A percentile compares a stretch with the other conserved stretches of the same genome.
phyloP scores from a whole-genome alignment of 2,888 invertebrate genomes.

The Schizaphis graminum region DNA sequence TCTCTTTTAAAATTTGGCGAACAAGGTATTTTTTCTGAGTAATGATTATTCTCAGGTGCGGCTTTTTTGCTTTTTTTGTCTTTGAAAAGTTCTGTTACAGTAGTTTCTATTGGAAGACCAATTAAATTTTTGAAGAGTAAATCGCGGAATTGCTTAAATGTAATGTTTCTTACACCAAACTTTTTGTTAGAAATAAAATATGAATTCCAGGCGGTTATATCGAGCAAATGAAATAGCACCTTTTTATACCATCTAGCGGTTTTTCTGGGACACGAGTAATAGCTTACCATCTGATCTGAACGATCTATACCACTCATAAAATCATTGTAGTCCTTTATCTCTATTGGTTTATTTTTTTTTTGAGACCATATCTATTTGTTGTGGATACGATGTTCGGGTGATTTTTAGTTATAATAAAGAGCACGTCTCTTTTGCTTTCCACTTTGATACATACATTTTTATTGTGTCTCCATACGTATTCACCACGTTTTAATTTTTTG shows the following conservation, averaged over 20 bases:
- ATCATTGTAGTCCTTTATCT: slow-evolving; percentile 15
- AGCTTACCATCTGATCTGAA: slow-evolving; percentile 51
- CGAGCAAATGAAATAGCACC: slow-evolving; percentile 48
- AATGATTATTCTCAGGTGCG: too few relatives aligned
- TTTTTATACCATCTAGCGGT: slow-evolving; percentile 53
- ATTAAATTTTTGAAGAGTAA: too few relatives aligned
- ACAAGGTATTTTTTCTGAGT: too few relatives aligned
- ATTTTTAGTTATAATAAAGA: slow-evolving; percentile 4
- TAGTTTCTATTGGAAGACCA: too few relatives aligned
- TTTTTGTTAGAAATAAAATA: slow-evolving; percentile 36
- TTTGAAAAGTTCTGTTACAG: too few relatives aligned
- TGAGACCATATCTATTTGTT: slow-evolving; percentile 26
- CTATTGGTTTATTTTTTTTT: slow-evolving; percentile 12
- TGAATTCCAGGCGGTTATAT: slow-evolving; percentile 37
- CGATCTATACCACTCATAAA: slow-evolving; percentile 52
- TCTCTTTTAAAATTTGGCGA: too few relatives aligned
- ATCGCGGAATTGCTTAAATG: too few relatives aligned
- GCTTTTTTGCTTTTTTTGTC: too few relatives aligned
- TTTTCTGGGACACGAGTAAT: slow-evolving; percentile 45
- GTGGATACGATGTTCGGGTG: slow-evolving; percentile 21
- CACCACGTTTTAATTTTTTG: slow-evolving; percentile 16
- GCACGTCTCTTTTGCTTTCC: not conserved
- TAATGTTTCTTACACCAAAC: not conserved
- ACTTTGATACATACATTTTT: not conserved
- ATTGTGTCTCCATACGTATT: not conserved